These are phyloP conservation scores for Trogon melanurus DNA, from an alignment of 2,113 vertebrate genomes.

Conservation along the genomic window DNA sequence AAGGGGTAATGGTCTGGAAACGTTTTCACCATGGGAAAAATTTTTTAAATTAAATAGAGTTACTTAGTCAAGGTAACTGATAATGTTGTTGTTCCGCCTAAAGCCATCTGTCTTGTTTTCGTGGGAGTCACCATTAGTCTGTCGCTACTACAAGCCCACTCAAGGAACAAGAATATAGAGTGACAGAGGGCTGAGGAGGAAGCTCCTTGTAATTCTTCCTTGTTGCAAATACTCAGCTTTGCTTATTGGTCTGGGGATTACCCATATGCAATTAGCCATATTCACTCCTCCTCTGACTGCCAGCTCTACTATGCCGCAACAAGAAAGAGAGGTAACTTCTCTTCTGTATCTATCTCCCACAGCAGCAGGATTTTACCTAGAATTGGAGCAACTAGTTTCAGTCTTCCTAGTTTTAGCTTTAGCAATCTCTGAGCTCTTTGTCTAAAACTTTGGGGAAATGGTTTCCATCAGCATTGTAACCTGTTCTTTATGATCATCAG, in stretches of 20 bases:
- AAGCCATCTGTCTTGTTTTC: neutral
- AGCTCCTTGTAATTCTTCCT: neutral
- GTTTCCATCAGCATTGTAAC: neutral
- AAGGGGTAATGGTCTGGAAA: slow-evolving; percentile 75
- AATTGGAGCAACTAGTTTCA: neutral
- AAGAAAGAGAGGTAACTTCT: neutral
- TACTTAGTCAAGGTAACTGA: slow-evolving; percentile 37
- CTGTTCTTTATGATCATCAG: neutral
- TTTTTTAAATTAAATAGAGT: slow-evolving; percentile 24
- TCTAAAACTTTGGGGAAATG: neutral
- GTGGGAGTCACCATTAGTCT: neutral
- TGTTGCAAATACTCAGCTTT: neutral
- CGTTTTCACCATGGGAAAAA: slow-evolving; percentile 62
- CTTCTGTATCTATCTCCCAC: neutral
- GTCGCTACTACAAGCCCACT: neutral
- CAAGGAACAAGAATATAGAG: neutral
- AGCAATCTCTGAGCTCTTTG: neutral
- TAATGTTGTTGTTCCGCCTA: slow-evolving; percentile 26
- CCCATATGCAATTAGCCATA: neutral
- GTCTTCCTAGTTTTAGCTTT: neutral
- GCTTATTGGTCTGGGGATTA: neutral
- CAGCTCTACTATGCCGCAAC: neutral
- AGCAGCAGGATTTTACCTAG: neutral
- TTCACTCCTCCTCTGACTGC: neutral
- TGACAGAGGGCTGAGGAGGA: neutral